These are phyloP conservation scores for Gymnocephalus cernua DNA, from an alignment of 2,113 vertebrate species.

Conservation along the genomic window DNA sequence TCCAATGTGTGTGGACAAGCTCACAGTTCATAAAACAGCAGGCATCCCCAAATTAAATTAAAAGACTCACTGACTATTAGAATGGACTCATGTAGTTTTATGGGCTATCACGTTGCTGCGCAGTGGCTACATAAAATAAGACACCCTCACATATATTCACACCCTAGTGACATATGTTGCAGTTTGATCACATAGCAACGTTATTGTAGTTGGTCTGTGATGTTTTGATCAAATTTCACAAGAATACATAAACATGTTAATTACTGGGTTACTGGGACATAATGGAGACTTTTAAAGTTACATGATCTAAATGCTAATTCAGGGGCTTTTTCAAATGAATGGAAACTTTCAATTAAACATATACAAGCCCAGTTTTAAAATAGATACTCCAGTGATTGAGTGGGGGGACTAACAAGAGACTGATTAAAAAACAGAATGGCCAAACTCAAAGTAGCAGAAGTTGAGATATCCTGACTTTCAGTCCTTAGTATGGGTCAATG, in stretches of 20 bases:
- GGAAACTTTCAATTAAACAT: slow-evolving; percentile 33
- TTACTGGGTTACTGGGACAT: slow-evolving; percentile 20
- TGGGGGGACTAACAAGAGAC: slow-evolving; percentile 47
- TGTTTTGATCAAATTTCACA: slow-evolving; percentile 17
- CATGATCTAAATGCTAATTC: slow-evolving; percentile 55
- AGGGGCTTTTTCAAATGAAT: slow-evolving; percentile 25
- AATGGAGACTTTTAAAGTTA: slow-evolving; percentile 40
- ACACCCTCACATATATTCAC: neutral
- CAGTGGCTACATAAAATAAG: neutral
- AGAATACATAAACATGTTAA: slow-evolving; percentile 5
- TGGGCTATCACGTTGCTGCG: slow-evolving; percentile 12
- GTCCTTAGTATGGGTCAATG: neutral
- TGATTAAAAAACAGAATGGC: slow-evolving; percentile 44
- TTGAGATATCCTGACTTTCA: neutral
- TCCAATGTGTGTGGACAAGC: slow-evolving; percentile 67
- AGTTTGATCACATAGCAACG: neutral
- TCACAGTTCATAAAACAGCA: slow-evolving; percentile 49
- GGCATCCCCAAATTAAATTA: neutral
- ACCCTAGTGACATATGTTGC: neutral
- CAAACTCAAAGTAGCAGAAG: slow-evolving; percentile 31
- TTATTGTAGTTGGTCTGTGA: neutral
- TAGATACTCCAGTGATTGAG: slow-evolving; percentile 38
- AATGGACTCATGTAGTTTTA: neutral
- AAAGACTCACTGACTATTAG: slow-evolving; percentile 12
- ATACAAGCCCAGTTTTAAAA: slow-evolving; percentile 42